Conservation (phyloP, 1,140 invertebrate genomes). For the Halyomorpha halys region DNA sequence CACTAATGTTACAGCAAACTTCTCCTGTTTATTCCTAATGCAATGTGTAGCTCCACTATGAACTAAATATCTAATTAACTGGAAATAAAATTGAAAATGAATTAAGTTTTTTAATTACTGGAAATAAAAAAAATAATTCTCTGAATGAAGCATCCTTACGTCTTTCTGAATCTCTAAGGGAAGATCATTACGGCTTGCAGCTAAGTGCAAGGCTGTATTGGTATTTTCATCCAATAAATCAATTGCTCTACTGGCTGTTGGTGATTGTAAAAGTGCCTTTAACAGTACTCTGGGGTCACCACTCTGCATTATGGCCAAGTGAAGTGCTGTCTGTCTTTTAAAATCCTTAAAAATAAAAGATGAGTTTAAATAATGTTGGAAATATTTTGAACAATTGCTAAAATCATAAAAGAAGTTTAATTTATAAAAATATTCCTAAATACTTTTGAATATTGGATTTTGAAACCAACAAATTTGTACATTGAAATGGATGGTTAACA, state of each 20-base stretch:
- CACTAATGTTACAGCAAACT: neutral
- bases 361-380: too few species aligned
- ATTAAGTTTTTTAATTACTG: neutral
- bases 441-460: too few species aligned
- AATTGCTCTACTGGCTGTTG: neutral
- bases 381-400: too few species aligned
- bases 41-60: neutral
- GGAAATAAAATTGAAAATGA: neutral
- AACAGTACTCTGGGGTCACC: neutral
- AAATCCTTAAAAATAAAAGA: neutral
- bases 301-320: neutral
- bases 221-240: neutral
- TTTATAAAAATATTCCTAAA: too few species aligned
- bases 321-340: neutral
- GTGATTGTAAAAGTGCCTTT: neutral
- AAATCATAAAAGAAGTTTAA: too few species aligned
- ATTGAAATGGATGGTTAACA: too few species aligned
- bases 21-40: constrained; percentile 1
- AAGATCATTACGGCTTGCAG: neutral
- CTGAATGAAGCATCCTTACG: neutral
- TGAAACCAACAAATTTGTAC: too few species aligned
- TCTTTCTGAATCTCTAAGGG: neutral
- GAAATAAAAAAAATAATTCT: neutral
- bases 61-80: neutral
- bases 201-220: constrained; percentile 1